Evolutionary conservation across 2,113 vertebrate species (phyloP), one percentile per base, ranked within the genome.

Genomic region (Psilopogon haemacephalus): DNA sequence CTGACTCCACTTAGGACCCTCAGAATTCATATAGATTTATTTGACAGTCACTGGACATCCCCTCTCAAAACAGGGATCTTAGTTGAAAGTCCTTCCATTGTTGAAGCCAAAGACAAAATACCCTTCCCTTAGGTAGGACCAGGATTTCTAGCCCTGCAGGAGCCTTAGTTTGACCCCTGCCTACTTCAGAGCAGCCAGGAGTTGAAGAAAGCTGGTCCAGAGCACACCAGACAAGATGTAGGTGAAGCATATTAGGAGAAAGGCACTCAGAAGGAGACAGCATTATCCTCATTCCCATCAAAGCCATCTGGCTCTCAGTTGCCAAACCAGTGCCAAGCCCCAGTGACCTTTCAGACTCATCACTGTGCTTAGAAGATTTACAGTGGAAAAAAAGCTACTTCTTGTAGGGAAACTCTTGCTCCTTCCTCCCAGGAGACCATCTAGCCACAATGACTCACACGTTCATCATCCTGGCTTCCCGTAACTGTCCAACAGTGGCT

Each of bases 311-410:
- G 94, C 94, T 85, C 33, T 56, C 26, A 0, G 17, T 74, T 26
- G 90, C 93, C 96, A 65, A 72, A 88, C 33, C 73, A 7, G 80
- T 19, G 94, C 92, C 95, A 94, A 94, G 90, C 96, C 96, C 84
- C 90, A 27, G 86, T 93, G 96, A 96, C 94, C 95, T 96, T 90
- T 86, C 94, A 72, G 88, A 69, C 69, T 92, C 93, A 89, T 74
- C 82, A 5, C 87, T 30, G 71, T 8, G 48, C 90, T 80, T 32
- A 12, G 42, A 74, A 59, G 76, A 90, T 93, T 95, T 91, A 87
- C 58, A n/a, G 87, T 56, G 89, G 87, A 84, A 92, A 95, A 95
- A 88, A 86, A 74, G 24, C 95, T 93, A 62, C 86, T 94, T 82
- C 67, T 94, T 76, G 86, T 0, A 4, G 93, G 77, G 95, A 83